A percentile compares a stretch with the other conserved stretches of the same genome.
phyloP scores from a whole-genome alignment of 2,888 invertebrate genomes.

The Onthophagus sagittarius region DNA sequence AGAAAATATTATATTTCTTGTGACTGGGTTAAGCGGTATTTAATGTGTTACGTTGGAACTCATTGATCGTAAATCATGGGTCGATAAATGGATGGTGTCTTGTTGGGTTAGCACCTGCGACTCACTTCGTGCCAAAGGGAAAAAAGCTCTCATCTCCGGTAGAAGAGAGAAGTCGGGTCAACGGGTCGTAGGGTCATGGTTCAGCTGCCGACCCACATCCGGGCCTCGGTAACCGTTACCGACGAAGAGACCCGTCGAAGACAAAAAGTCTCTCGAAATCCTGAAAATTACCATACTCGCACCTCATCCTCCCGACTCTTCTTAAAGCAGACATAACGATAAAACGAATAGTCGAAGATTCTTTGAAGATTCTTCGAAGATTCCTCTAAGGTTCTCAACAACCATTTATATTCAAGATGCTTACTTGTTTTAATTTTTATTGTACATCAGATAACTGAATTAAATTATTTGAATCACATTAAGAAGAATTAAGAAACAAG shows the following conservation, averaged over 20 bases:
- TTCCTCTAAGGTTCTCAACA: too few species aligned
- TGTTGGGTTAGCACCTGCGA: neutral
- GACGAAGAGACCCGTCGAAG: neutral
- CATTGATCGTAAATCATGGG: neutral
- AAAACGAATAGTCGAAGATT: neutral
- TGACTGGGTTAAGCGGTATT: neutral
- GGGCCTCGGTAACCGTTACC: constrained; percentile 17
- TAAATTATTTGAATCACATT: too few species aligned
- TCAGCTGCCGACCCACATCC: constrained; percentile 14
- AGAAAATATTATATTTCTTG: neutral
- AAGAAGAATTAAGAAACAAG: too few species aligned
- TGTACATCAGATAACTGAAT: too few species aligned
- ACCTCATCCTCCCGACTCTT: neutral
- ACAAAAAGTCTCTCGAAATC: constrained; percentile 6
- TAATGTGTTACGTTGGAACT: neutral
- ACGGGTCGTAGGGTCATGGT: constrained; percentile 10
- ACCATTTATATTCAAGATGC: too few species aligned
- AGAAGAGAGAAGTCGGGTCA: constrained; percentile 2
- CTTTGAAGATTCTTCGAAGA: too few species aligned
- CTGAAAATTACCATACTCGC: constrained; percentile 14
- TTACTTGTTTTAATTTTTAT: too few species aligned
- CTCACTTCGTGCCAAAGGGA: neutral
- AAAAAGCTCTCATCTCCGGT: neutral
- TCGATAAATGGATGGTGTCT: neutral
- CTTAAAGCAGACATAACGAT: neutral